Conservation (phyloP, 1,140 invertebrate genomes). For the Sitodiplosis mosellana region DNA sequence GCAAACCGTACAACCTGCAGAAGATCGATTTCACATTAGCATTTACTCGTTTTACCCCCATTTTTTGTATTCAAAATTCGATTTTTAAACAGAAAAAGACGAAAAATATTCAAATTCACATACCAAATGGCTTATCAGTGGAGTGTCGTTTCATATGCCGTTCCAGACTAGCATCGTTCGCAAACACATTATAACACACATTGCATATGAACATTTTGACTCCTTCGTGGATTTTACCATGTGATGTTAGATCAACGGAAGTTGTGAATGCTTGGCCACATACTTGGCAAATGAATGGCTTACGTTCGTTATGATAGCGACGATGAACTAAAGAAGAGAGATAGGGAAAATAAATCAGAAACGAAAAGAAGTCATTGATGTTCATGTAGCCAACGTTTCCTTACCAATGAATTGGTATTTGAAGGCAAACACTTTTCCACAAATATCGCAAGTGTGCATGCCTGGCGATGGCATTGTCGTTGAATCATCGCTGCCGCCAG, state of each 20-base stretch:
- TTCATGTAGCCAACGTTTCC: slow-evolving; percentile 29
- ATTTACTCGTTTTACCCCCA: too few relatives aligned
- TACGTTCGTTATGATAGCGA: slow-evolving; percentile 65
- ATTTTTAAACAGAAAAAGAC: too few relatives aligned
- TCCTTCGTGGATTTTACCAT: slow-evolving; percentile 62
- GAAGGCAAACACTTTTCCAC: slow-evolving; percentile 69
- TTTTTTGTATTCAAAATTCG: too few relatives aligned
- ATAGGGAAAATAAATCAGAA: not conserved
- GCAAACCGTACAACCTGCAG: slow-evolving; percentile 24
- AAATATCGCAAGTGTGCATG: slow-evolving; percentile 60
- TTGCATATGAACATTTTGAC: slow-evolving; percentile 49
- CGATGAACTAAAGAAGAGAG: slow-evolving; percentile 15
- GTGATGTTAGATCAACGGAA: slow-evolving; percentile 51
- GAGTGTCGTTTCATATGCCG: slow-evolving; percentile 58
- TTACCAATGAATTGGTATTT: slow-evolving; percentile 63
- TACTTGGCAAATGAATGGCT: slow-evolving; percentile 68
- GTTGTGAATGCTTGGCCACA: slow-evolving; percentile 64
- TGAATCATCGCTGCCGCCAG: slow-evolving; percentile 27
- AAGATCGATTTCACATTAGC: slow-evolving; percentile 12
- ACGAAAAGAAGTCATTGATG: too few relatives aligned
- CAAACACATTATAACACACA: slow-evolving; percentile 55
- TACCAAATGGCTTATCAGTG: slow-evolving; percentile 64
- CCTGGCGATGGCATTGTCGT: slow-evolving; percentile 36
- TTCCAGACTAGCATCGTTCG: slow-evolving; percentile 45
- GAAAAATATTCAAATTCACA: slow-evolving; percentile 45